Evolutionary conservation across 1,140 invertebrate genomes (phyloP), one percentile per base, ranked within the genome.

Genomic region (Teleogryllus occipitalis): DNA sequence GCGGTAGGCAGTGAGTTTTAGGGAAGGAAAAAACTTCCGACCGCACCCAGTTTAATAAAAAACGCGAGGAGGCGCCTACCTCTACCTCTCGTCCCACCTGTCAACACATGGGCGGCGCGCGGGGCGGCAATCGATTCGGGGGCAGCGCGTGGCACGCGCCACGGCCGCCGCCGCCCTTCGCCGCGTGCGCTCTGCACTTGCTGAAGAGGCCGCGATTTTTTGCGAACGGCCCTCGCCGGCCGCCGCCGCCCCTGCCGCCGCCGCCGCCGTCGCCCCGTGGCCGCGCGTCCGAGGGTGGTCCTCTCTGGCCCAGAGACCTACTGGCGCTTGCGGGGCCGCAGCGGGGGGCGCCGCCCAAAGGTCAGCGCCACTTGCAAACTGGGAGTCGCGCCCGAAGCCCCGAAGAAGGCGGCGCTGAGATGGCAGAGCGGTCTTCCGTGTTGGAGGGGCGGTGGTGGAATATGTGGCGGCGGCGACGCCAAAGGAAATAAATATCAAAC

Each of bases 81-180:
- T 10, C 54, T 18, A 65, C 54, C 54, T 2, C 54, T 65, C 54
- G 10, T 18, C 54, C 54, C 54, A 65, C 54, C 54, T 65, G 54
- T 65, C 54, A 65, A 65, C 54, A 65, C 54, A 65, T 65, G 27
- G 27, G 27, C 54, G 54, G 18, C 54, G 18, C 54, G 18, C 54
- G 54, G 2, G 54, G 54, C 10, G 18, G 54, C 54, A 65, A 86
- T 86, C 85, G 84, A 85, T 87, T 86, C 86, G 86, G 85, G 83
- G 82, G 84, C 86, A 85, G 83, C 83, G 84, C 85, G 86, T 84
- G 86, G 86, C 87, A 84, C 81, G 83, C 78, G 82, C 81, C 82
- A 80, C 80, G 75, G 54, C 54, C 54, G 54, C 54, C 54, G 54
- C 7, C 54, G 54, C 10, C 54, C 54, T 10, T 65, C 10, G 18